phyloP scores from a whole-genome alignment of 2,113 vertebrate genomes.

The Chloebia gouldiae region DNA sequence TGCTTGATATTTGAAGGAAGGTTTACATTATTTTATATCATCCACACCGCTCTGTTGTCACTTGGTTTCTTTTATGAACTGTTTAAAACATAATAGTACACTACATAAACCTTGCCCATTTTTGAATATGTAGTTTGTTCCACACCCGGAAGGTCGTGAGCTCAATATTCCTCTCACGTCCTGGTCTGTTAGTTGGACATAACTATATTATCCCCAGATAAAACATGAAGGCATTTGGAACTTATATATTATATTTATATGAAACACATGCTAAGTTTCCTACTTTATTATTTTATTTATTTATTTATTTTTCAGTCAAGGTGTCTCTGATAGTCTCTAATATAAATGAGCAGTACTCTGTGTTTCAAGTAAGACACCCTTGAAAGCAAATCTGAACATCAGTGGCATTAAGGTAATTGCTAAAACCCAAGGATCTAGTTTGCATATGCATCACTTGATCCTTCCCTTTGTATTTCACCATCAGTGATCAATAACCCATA shows the following conservation, averaged over 20 bases:
- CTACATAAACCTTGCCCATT: conserved; percentile 8
- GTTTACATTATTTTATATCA: conserved; percentile 47
- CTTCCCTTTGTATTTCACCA: not conserved
- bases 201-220: not conserved
- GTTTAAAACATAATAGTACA: conserved; percentile 53
- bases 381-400: not conserved
- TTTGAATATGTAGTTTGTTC: not conserved
- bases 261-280: not conserved
- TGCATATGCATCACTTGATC: not conserved
- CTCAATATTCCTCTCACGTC: not conserved
- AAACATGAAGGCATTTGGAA: not conserved
- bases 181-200: not conserved
- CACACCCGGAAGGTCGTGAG: not conserved
- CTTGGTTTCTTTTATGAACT: conserved; percentile 44
- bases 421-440: not conserved
- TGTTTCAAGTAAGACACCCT: not conserved
- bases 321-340: not conserved
- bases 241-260: not conserved
- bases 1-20: conserved; percentile 9
- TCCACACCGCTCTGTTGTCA: conserved; percentile 43
- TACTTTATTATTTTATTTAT: not conserved
- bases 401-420: not conserved
- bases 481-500: not conserved
- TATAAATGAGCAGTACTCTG: not conserved
- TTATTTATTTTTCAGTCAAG: not conserved